Conservation (phyloP, 2,888 invertebrate genomes). For the Amphipoea lucens region DNA sequence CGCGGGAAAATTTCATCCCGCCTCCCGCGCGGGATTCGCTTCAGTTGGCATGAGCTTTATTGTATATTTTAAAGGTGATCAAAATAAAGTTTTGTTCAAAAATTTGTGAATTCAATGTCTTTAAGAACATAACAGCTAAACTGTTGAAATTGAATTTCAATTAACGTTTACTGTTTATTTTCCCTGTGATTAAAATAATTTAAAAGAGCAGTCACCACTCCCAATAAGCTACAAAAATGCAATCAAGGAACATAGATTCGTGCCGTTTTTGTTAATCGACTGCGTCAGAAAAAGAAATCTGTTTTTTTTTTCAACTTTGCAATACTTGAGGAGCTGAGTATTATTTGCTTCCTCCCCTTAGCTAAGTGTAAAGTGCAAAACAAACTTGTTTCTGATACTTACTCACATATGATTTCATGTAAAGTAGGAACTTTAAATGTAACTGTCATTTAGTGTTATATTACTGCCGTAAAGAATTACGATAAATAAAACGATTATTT, state of each 20-base stretch:
- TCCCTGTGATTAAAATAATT: background rate
- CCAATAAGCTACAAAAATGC: background rate
- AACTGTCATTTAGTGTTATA: background rate
- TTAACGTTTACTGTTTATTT: background rate
- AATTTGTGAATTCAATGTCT: slow-evolving; percentile 3
- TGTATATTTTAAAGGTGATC: background rate
- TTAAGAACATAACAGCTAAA: slow-evolving; percentile 18
- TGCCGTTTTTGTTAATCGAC: background rate
- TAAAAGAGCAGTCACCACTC: background rate
- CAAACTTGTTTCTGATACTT: slow-evolving; percentile 1
- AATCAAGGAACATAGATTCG: background rate
- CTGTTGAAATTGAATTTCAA: background rate
- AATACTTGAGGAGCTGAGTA: background rate
- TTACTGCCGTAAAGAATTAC: slow-evolving; percentile 7
- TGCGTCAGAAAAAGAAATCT: background rate
- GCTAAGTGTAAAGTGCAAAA: background rate
- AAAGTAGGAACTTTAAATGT: background rate
- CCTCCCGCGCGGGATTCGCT: background rate
- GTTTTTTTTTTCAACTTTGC: background rate
- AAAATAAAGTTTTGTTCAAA: slow-evolving; percentile 1
- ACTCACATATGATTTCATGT: background rate
- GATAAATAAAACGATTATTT: slow-evolving; percentile 58
- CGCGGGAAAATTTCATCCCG: background rate
- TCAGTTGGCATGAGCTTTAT: background rate
- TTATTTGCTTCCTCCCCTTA: background rate